Conservation (phyloP, 2,797 vertebrate genomes). For the Euphonia xanthogaster region DNA sequence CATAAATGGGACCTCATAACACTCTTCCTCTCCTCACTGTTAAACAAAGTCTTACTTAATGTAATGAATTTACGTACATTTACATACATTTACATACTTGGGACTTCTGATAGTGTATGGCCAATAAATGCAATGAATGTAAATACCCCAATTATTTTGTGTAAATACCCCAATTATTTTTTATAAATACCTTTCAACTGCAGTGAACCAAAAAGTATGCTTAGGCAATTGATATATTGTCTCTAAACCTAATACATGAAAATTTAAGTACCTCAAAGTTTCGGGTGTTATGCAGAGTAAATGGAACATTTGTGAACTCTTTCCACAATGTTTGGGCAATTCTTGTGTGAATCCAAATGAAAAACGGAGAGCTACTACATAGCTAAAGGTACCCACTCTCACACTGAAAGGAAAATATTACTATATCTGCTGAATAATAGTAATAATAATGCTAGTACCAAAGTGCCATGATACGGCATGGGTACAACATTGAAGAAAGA, state of each 20-base stretch:
- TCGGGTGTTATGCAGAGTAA: not conserved
- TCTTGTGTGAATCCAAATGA: not conserved
- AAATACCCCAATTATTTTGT: not conserved
- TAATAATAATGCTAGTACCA: not conserved
- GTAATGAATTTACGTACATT: not conserved
- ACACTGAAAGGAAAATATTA: not conserved
- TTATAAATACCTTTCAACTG: not conserved
- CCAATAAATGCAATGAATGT: not conserved
- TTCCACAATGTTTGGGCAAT: not conserved
- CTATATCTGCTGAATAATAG: not conserved
- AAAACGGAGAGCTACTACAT: not conserved
- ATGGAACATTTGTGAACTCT: not conserved
- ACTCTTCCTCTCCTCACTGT: rapidly evolving
- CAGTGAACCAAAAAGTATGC: not conserved
- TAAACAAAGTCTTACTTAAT: not conserved
- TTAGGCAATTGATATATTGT: not conserved
- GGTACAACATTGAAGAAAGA: not conserved
- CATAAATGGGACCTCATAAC: not conserved
- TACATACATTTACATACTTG: not conserved
- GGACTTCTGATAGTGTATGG: not conserved
- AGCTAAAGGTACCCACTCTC: not conserved
- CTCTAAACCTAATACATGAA: not conserved
- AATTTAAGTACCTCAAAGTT: not conserved
- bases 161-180: not conserved
- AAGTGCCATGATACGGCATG: not conserved